Base-by-base conservation (phyloP, 1,140 invertebrate species). In the Adelges cooleyi region DNA sequence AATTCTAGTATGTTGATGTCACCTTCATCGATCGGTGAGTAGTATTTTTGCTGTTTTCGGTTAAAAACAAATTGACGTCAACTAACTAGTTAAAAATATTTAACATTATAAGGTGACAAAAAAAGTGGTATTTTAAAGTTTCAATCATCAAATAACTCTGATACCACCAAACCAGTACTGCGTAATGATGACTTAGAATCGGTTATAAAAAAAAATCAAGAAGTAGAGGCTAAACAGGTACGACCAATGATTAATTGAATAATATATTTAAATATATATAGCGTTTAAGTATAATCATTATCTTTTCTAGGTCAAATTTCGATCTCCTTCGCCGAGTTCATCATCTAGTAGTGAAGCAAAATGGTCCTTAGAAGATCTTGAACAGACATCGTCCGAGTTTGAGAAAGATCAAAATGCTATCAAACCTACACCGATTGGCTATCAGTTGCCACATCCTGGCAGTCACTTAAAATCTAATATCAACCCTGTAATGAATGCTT, bases 131-230 rank as follows among this genome's bases (percentile, higher is more conserved):
- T 86, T 66, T 74, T 86, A 56, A 86, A 86, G 68, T 82, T 84
- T 2, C 84, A 86, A 73, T 84, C 72, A 78, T 51, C 65, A 11
- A 36, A 36, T 6, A 67, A 68, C 23, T 54, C 65, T n/a, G 38
- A 42, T 62, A 69, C 68, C 36, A 69, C 68, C 36, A 68, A 69
- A 48, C 52, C 69, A 20, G 72, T 76, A 67, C 72, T 84, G 71
- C 79, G 82, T 66, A 87, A 87, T 74, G 81, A 86, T 56, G 86
- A 84, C 1, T 82, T 90, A 77, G 86, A 89, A 71, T 85, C 86
- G 66, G 85, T 86, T 70, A 81, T 85, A 76, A 76, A 80, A 67
- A 83, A 81, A 70, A 78, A 81, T 66, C 68, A 68, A 67, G 78
- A 79, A 67, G 79, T 82, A 72, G 78, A 78, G 49, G 79, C 76